Evolutionary conservation across 2,113 vertebrate genomes (phyloP).

Genomic region (Toxostoma redivivum): DNA sequence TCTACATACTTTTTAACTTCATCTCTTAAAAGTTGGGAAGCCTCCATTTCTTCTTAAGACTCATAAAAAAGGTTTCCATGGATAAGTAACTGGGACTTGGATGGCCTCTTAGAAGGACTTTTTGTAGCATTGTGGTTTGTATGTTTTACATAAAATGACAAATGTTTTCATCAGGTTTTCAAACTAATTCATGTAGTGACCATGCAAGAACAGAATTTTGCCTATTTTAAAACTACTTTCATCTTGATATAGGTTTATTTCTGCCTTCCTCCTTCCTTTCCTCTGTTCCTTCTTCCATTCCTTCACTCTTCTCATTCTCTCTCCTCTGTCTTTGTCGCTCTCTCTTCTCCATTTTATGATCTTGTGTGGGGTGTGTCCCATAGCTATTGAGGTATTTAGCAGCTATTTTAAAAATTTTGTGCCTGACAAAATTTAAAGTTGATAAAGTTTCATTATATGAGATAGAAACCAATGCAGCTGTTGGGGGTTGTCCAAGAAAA

Average conservation of each 20-base stretch:
- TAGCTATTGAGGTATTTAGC: neutral
- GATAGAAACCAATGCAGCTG: neutral
- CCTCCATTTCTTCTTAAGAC: neutral
- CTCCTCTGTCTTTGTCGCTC: neutral
- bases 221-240: neutral
- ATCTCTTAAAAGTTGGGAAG: neutral
- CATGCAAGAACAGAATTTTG: neutral
- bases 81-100: neutral
- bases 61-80: neutral
- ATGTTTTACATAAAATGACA: neutral
- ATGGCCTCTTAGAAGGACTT: neutral
- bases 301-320: neutral
- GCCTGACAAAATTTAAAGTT: neutral
- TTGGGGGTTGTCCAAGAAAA: neutral
- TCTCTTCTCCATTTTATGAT: neutral
- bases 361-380: neutral
- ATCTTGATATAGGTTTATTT: neutral
- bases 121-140: neutral
- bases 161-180: neutral
- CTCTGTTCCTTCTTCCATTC: neutral
- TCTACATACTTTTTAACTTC: neutral
- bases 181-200: neutral
- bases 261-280: neutral
- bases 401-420: neutral
- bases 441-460: neutral